These are phyloP conservation scores for Platyrinchus mystaceus DNA, from an alignment of 2,797 vertebrate species.

Conservation along the genomic window DNA sequence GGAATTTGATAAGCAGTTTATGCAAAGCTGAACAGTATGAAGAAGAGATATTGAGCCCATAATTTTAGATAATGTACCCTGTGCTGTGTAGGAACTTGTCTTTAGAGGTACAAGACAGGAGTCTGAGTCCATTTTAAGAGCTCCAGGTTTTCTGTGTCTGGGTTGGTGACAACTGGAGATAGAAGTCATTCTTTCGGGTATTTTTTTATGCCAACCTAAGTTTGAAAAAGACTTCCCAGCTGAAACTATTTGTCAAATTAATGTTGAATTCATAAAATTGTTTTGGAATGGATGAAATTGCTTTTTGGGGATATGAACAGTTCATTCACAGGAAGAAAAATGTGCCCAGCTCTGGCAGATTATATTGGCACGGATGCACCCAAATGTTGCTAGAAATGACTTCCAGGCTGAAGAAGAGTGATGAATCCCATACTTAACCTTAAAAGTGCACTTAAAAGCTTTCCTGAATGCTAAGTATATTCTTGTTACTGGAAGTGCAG, in stretches of 20 bases:
- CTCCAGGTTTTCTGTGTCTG: neutral
- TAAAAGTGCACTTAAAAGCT: conserved; percentile 23
- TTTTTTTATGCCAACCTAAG: conserved; percentile 5
- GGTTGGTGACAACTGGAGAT: neutral
- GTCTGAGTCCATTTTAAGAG: neutral
- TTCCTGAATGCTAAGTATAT: conserved; percentile 10
- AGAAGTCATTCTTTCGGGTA: neutral
- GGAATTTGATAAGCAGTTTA: neutral
- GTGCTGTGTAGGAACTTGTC: neutral
- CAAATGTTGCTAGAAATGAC: conserved; percentile 59
- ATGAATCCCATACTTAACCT: conserved; percentile 43
- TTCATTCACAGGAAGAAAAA: conserved; percentile 65
- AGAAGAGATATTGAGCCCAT: conserved; percentile 32
- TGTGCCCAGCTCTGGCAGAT: conserved; percentile 55
- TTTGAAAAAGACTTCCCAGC: conserved; percentile 6
- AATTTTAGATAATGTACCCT: neutral
- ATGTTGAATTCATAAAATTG: conserved; percentile 56
- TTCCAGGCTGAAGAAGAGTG: conserved; percentile 29
- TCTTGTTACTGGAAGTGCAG: neutral
- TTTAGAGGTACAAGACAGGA: neutral
- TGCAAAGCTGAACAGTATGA: conserved; percentile 15
- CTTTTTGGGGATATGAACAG: conserved; percentile 52
- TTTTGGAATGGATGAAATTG: conserved; percentile 59
- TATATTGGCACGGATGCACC: conserved; percentile 44
- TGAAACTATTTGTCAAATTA: conserved; percentile 58